Evolutionary conservation across 2,888 invertebrate genomes (phyloP).

Genomic region (Diaperis boleti): DNA sequence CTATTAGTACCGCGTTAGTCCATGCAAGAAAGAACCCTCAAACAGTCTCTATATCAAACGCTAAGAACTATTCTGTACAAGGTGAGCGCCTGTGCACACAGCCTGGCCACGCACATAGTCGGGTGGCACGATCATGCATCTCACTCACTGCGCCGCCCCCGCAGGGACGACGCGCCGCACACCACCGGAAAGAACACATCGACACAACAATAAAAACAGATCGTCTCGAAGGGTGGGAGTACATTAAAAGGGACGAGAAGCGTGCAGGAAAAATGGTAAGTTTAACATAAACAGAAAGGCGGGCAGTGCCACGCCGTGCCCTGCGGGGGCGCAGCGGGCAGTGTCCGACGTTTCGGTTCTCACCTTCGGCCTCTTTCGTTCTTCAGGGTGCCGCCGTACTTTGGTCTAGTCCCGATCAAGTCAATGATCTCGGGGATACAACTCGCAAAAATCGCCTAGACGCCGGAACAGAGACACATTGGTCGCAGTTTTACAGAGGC

Average conservation of each 20-base stretch:
- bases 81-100: constrained; percentile 72
- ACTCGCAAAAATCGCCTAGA: constrained; percentile 99
- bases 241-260: constrained; percentile 54
- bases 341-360: constrained; percentile 67
- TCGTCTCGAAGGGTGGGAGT: constrained; percentile 32
- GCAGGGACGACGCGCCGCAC: constrained; percentile 39
- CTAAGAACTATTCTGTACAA: constrained; percentile 46
- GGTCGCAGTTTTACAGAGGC: constrained; percentile 60
- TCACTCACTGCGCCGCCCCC: constrained; percentile 58
- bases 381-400: constrained; percentile 99
- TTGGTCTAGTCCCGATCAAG: constrained; percentile 99
- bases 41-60: neutral
- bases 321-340: neutral
- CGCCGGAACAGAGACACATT: constrained; percentile 72
- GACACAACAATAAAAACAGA: constrained; percentile 70
- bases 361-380: constrained; percentile 99
- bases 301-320: constrained; percentile 1
- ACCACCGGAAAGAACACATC: constrained; percentile 63
- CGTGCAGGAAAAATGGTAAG: constrained; percentile 56
- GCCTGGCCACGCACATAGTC: constrained; percentile 75
- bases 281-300: constrained; percentile 23
- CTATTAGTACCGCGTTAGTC: constrained; percentile 21
- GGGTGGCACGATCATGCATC: constrained; percentile 61
- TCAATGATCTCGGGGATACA: constrained; percentile 99
- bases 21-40: constrained; percentile 10